phyloP scores from a whole-genome alignment of 2,888 invertebrate species.

The Troides helena region DNA sequence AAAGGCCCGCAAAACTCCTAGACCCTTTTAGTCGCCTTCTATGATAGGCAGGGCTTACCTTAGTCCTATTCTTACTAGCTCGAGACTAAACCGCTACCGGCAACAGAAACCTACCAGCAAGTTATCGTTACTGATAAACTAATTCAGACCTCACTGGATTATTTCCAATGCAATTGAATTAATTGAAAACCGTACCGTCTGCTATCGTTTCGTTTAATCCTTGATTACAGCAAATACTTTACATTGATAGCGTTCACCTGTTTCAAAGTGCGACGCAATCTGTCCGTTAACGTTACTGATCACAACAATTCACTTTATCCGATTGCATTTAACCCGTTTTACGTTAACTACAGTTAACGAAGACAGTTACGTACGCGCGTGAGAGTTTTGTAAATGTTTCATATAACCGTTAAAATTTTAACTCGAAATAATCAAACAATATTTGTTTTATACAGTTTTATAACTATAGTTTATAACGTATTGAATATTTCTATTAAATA shows the following conservation, averaged over 20 bases:
- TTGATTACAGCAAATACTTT: constrained; percentile 3
- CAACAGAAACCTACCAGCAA: too few species aligned
- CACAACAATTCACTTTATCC: neutral
- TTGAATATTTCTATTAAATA: neutral
- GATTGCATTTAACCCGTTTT: neutral
- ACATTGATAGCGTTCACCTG: constrained; percentile 5
- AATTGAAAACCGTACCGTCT: neutral
- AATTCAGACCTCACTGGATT: neutral
- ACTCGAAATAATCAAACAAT: neutral
- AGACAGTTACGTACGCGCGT: neutral
- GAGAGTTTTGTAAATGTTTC: neutral
- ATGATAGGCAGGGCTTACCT: too few species aligned
- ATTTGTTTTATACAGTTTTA: neutral
- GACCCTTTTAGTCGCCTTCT: too few species aligned
- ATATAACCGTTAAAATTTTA: neutral
- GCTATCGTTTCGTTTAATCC: neutral
- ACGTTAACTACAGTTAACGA: neutral
- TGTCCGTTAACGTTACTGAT: neutral
- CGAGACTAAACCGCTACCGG: too few species aligned
- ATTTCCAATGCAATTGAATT: neutral
- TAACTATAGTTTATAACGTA: neutral
- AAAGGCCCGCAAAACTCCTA: too few species aligned
- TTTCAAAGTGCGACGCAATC: neutral
- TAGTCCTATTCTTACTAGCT: too few species aligned
- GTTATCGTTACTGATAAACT: neutral